Evolutionary conservation across 64 coral and sea anemone species (phyloP).

Genomic region (Pocillopora verrucosa): DNA sequence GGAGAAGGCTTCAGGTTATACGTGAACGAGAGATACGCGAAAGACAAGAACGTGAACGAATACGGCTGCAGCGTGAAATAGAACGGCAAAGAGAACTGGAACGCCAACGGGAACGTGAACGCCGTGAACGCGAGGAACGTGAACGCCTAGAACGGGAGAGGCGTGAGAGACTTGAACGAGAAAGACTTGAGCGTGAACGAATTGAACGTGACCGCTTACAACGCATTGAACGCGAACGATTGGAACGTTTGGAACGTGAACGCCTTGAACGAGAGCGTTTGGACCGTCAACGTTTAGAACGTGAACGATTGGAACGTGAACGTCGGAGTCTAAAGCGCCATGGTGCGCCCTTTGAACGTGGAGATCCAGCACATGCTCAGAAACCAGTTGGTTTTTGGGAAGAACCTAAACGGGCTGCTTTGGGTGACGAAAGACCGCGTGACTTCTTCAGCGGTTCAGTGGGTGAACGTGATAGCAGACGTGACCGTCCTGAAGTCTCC

Average conservation of each 20-base stretch:
- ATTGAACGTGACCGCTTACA: slow-evolving; percentile 88
- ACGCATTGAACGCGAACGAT: slow-evolving; percentile 87
- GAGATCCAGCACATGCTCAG: slow-evolving; percentile 49
- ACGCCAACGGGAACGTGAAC: slow-evolving; percentile 89
- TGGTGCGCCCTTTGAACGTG: slow-evolving; percentile 57
- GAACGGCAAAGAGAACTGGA: slow-evolving; percentile 76
- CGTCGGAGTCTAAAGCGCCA: slow-evolving; percentile 77
- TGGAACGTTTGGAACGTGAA: slow-evolving; percentile 94
- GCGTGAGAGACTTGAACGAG: slow-evolving; percentile 88
- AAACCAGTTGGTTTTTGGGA: slow-evolving; percentile 82
- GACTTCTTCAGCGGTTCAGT: slow-evolving; percentile 77
- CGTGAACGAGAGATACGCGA: slow-evolving; percentile 87
- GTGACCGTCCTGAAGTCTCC: slow-evolving; percentile 44
- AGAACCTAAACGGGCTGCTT: slow-evolving; percentile 80
- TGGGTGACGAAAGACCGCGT: slow-evolving; percentile 63
- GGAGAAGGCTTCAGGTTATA: slow-evolving; percentile 76
- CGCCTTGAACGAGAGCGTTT: slow-evolving; percentile 88
- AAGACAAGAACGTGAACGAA: slow-evolving; percentile 75
- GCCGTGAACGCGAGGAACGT: slow-evolving; percentile 79
- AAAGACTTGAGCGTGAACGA: slow-evolving; percentile 92
- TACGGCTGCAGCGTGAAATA: slow-evolving; percentile 68
- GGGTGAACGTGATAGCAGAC: slow-evolving; percentile 57
- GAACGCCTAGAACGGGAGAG: slow-evolving; percentile 90
- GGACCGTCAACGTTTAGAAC: slow-evolving; percentile 85
- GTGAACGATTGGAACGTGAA: slow-evolving; percentile 77